A percentile compares a stretch with the other conserved stretches of the same genome.
Conservation (phyloP, 2,888 invertebrate species). For the Diaperis boleti region DNA sequence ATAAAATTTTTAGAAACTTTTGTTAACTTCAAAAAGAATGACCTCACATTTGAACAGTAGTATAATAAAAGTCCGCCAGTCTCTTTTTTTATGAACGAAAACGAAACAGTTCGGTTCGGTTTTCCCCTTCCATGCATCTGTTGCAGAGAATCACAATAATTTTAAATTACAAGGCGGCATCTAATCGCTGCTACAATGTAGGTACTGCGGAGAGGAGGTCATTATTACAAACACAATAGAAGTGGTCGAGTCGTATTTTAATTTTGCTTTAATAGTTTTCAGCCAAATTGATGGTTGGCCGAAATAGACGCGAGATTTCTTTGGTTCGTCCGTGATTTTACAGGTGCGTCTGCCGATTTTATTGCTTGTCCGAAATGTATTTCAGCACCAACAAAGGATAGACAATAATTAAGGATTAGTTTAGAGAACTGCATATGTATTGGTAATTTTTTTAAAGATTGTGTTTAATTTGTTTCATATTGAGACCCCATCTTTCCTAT, state of each 20-base stretch:
- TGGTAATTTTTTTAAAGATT: too few relatives aligned
- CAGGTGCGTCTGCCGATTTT: conserved; percentile 11
- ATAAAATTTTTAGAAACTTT: too few relatives aligned
- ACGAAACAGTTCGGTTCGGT: conserved; percentile 14
- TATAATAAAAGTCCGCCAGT: too few relatives aligned
- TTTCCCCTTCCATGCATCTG: conserved; percentile 20
- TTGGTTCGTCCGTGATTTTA: background rate
- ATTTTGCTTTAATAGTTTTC: conserved; percentile 37
- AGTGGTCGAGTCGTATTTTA: conserved; percentile 37
- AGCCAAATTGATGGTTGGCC: conserved; percentile 33
- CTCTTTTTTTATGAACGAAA: too few relatives aligned
- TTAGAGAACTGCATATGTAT: too few relatives aligned
- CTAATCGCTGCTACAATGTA: conserved; percentile 44
- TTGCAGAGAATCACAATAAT: conserved; percentile 47
- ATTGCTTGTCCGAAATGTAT: background rate
- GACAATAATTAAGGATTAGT: background rate
- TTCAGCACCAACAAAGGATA: background rate
- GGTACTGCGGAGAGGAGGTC: conserved; percentile 20
- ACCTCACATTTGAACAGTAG: too few relatives aligned
- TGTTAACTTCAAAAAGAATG: too few relatives aligned
- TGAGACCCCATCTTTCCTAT: background rate
- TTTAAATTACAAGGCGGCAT: conserved; percentile 56
- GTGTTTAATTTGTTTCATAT: background rate
- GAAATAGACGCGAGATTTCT: conserved; percentile 6
- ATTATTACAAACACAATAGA: conserved; percentile 42